phyloP scores from a whole-genome alignment of 1,140 invertebrate genomes.

The Lutraria rhynchaena region DNA sequence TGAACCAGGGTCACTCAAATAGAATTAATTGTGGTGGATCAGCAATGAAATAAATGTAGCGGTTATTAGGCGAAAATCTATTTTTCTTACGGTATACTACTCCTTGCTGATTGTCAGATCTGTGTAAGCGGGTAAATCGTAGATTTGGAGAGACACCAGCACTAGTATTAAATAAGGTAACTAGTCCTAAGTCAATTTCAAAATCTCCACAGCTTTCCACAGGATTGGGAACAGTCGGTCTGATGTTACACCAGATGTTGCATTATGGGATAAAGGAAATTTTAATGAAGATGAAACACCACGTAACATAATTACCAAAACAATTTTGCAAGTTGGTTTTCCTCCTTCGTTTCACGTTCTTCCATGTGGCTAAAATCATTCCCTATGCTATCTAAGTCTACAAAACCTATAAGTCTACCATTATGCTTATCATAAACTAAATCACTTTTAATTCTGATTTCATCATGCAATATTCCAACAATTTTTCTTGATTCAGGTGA shows the following conservation, averaged over 20 bases:
- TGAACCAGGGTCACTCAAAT: too few relatives aligned
- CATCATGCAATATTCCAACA: constrained; percentile 19
- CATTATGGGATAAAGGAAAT: constrained; percentile 49
- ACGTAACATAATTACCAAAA: too few relatives aligned
- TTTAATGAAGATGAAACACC: constrained; percentile 6
- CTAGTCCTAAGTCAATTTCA: constrained; percentile 14
- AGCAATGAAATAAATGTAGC: too few relatives aligned
- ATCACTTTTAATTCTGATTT: constrained; percentile 29
- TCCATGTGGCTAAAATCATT: constrained; percentile 7
- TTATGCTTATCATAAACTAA: constrained; percentile 27
- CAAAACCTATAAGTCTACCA: constrained; percentile 18
- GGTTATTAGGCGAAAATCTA: too few relatives aligned
- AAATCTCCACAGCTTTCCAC: constrained; percentile 50
- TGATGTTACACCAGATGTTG: constrained; percentile 51
- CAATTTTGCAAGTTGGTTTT: constrained; percentile 6
- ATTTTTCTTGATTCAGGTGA: not conserved
- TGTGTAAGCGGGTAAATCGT: constrained; percentile 1
- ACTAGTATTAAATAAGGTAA: not conserved
- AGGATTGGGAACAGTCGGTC: constrained; percentile 51
- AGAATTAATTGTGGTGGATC: too few relatives aligned
- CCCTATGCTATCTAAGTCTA: not conserved
- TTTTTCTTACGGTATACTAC: too few relatives aligned
- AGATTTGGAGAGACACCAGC: not conserved
- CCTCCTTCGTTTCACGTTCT: constrained; percentile 4
- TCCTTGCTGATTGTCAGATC: not conserved